Conservation (phyloP, 2,797 vertebrate genomes). For the Sebastes reedi region DNA sequence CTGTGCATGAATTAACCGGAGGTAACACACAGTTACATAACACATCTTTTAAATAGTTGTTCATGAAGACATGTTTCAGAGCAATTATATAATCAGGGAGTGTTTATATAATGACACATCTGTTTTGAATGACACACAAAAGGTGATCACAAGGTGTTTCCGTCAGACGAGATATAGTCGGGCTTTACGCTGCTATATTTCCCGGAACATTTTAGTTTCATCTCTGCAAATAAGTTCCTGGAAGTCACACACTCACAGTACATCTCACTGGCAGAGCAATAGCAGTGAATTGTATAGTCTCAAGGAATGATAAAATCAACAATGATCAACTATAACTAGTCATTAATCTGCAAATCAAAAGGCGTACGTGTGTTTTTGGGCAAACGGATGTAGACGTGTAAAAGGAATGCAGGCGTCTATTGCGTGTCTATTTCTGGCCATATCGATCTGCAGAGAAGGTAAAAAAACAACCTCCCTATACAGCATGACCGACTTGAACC, state of each 20-base stretch:
- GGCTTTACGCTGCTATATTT: not conserved
- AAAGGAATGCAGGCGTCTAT: not conserved
- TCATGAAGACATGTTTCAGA: not conserved
- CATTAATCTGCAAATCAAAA: not conserved
- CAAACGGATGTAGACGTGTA: not conserved
- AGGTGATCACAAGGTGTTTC: not conserved
- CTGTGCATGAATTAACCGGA: no score
- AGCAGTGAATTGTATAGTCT: not conserved
- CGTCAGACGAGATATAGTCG: not conserved
- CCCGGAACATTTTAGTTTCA: not conserved
- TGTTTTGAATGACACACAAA: not conserved
- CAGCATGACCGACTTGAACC: not conserved
- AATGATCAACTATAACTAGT: not conserved
- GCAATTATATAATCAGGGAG: no score
- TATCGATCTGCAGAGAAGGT: not conserved
- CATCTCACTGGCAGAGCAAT: not conserved
- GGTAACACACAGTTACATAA: no score
- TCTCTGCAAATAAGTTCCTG: not conserved
- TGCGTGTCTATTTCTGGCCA: not conserved
- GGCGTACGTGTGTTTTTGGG: not conserved
- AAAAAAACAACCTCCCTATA: not conserved
- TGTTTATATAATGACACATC: not conserved
- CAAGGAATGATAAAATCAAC: not conserved
- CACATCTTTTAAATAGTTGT: not conserved
- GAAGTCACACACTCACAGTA: not conserved